A percentile compares a stretch with the other conserved stretches of the same genome.
Conservation (phyloP, 2,797 vertebrate genomes). For the Cuculus canorus region DNA sequence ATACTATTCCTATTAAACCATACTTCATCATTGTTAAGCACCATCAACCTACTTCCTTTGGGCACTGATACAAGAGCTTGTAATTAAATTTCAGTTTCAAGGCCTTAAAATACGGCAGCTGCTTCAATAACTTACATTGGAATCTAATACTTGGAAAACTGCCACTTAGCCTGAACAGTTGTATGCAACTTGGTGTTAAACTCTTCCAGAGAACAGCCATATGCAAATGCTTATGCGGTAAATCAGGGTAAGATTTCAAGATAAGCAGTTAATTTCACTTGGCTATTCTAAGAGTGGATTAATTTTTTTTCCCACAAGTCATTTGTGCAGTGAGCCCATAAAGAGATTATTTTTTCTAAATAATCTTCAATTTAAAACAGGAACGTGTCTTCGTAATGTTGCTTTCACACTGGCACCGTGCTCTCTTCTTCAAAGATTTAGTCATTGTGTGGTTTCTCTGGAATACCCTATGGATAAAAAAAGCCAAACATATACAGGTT, state of each 20-base stretch:
- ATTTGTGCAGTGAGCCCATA: constrained; percentile 62
- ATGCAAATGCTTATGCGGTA: neutral
- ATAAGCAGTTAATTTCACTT: constrained; percentile 53
- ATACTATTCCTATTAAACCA: constrained; percentile 71
- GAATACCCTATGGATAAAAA: constrained; percentile 79
- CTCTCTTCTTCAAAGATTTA: constrained; percentile 65
- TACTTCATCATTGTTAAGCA: constrained; percentile 71
- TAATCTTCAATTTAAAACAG: constrained; percentile 57
- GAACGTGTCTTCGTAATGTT: constrained; percentile 23
- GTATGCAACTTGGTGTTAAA: constrained; percentile 39
- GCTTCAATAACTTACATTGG: constrained; percentile 64
- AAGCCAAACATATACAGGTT: neutral
- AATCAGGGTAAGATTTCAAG: constrained; percentile 50
- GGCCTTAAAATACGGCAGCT: constrained; percentile 71
- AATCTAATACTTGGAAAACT: constrained; percentile 65
- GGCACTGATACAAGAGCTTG: constrained; percentile 70
- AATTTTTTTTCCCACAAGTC: constrained; percentile 57
- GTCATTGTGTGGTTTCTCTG: constrained; percentile 92
- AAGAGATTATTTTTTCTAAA: constrained; percentile 61
- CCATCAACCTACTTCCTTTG: constrained; percentile 71
- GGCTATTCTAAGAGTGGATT: constrained; percentile 60
- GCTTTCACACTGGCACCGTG: constrained; percentile 20
- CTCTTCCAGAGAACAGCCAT: constrained; percentile 48
- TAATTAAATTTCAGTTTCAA: constrained; percentile 69
- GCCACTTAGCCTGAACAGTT: constrained; percentile 38